Evolutionary conservation across 2,888 invertebrate genomes (phyloP).

Genomic region (Esperia sulphurella): DNA sequence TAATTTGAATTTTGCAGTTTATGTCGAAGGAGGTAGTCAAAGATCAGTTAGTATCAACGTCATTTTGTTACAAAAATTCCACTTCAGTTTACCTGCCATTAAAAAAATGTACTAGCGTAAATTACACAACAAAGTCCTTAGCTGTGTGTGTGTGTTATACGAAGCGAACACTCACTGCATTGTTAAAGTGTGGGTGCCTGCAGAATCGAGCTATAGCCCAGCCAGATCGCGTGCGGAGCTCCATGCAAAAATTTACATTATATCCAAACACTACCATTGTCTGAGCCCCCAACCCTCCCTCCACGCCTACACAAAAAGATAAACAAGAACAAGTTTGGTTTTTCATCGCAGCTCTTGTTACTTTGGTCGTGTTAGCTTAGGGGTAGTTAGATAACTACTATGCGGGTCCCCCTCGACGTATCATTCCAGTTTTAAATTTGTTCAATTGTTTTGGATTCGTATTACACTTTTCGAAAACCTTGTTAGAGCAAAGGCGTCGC

Average conservation of each 20-base stretch:
- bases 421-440: conserved; percentile 55
- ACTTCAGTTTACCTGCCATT: no score
- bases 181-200: conserved; percentile 44
- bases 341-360: conserved; percentile 51
- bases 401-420: conserved; percentile 61
- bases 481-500: not conserved
- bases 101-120: no score
- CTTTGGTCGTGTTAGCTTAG: conserved; percentile 37
- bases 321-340: conserved; percentile 36
- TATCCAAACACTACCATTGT: conserved; percentile 51
- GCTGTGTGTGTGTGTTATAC: no score
- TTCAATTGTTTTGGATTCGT: conserved; percentile 33
- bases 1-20: no score
- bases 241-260: conserved; percentile 74
- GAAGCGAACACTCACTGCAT: not conserved
- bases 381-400: conserved; percentile 55
- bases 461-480: not conserved
- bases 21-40: no score
- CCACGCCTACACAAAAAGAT: conserved; percentile 38
- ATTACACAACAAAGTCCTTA: no score
- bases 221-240: conserved; percentile 62
- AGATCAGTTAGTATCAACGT: no score
- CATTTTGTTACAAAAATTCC: no score
- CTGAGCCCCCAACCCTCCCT: conserved; percentile 50
- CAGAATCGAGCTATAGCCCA: conserved; percentile 57